Conservation (phyloP, 2,888 invertebrate species). For the Uloborus plumipes region DNA sequence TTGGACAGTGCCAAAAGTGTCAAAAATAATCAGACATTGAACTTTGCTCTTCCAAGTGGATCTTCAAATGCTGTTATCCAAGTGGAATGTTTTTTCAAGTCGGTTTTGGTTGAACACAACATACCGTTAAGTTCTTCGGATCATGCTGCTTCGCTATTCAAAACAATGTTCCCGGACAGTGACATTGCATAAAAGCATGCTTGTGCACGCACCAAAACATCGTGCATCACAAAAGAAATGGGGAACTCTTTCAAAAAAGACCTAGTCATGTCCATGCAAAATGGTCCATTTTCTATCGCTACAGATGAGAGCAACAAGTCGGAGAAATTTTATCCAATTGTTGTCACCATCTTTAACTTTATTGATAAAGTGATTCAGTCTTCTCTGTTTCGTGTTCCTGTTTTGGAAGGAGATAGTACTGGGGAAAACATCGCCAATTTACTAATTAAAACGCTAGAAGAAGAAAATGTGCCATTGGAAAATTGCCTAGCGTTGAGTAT, state of each 20-base stretch:
- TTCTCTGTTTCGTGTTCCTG: no score
- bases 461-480: neutral
- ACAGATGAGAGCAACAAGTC: neutral
- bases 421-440: neutral
- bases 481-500: constrained; percentile 1
- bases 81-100: neutral
- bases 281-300: neutral
- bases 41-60: neutral
- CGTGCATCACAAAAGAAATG: neutral
- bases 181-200: neutral
- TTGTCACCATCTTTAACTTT: neutral
- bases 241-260: neutral
- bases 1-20: no score
- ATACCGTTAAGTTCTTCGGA: neutral
- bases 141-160: neutral
- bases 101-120: constrained; percentile 1
- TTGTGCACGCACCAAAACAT: neutral
- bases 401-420: neutral
- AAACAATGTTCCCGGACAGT: neutral
- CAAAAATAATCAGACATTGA: no score
- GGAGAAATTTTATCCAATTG: constrained; percentile 1
- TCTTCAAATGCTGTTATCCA: neutral
- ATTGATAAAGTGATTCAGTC: no score
- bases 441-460: neutral
- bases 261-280: neutral